Percentiles rank a stretch among this genome's conserved stretches.
phyloP scores from a whole-genome alignment of 1,140 invertebrate species.

The Dendrolimus kikuchii region DNA sequence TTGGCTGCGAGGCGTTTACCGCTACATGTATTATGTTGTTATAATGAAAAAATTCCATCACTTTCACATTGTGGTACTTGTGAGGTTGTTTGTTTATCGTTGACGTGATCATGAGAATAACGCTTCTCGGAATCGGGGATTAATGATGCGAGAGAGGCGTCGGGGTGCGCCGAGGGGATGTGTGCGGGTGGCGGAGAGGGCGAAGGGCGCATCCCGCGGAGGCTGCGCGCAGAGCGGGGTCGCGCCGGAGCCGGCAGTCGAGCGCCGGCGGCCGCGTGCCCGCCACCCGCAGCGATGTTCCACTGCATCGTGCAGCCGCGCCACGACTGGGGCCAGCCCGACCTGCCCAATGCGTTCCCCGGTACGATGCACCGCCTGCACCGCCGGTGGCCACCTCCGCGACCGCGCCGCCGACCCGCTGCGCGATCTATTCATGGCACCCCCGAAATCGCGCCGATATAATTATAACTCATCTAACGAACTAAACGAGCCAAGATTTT shows the following conservation, averaged over 20 bases:
- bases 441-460: too few relatives aligned
- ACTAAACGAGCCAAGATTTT: too few relatives aligned
- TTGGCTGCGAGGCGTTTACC: too few relatives aligned
- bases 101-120: too few relatives aligned
- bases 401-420: not conserved
- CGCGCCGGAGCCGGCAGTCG: slow-evolving; percentile 28
- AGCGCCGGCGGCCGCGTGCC: slow-evolving; percentile 29
- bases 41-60: too few relatives aligned
- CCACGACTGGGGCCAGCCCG: slow-evolving; percentile 83
- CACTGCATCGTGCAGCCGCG: slow-evolving; percentile 87
- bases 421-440: too few relatives aligned
- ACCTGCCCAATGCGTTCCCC: slow-evolving; percentile 85
- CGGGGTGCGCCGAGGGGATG: slow-evolving; percentile 11
- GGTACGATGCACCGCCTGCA: slow-evolving; percentile 65
- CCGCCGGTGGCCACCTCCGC: not conserved
- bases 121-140: too few relatives aligned
- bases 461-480: too few relatives aligned
- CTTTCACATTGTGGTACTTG: not conserved
- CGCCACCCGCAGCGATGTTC: slow-evolving; percentile 74
- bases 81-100: too few relatives aligned
- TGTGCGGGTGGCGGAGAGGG: slow-evolving; percentile 11
- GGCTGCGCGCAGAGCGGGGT: slow-evolving; percentile 31
- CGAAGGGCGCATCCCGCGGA: slow-evolving; percentile 21
- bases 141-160: not conserved
- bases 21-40: too few relatives aligned